A percentile compares a stretch with the other conserved stretches of the same genome.
These are phyloP conservation scores for Parazoanthus darwini DNA, from an alignment of 92 coral and sea anemone genomes.

Conservation along the genomic window DNA sequence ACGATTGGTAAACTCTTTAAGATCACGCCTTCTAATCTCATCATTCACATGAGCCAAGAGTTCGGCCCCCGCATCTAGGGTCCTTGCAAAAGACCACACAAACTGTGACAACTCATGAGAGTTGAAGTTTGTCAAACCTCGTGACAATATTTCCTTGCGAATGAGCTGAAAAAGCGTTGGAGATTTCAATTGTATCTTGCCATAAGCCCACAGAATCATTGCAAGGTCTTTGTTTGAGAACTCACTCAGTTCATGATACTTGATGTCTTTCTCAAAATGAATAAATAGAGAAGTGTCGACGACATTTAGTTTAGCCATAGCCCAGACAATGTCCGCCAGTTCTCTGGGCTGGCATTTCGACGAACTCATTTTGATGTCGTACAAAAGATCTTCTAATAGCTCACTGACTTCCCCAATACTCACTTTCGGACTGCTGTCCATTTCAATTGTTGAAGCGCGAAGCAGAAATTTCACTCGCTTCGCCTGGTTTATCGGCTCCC, in stretches of 20 bases:
- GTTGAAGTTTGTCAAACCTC: slow-evolving; percentile 59
- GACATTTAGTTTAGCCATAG: slow-evolving; percentile 57
- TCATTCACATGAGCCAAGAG: slow-evolving; percentile 65
- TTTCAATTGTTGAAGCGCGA: slow-evolving; percentile 33
- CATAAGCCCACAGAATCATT: slow-evolving; percentile 83
- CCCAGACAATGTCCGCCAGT: slow-evolving; percentile 70
- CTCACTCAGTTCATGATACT: slow-evolving; percentile 32
- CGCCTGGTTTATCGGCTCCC: slow-evolving; percentile 16
- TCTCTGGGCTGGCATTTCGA: slow-evolving; percentile 53
- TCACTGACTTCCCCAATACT: background rate
- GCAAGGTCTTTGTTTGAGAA: slow-evolving; percentile 78
- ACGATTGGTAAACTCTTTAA: slow-evolving; percentile 59
- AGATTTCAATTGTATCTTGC: slow-evolving; percentile 54
- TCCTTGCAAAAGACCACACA: slow-evolving; percentile 86
- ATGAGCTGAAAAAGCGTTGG: slow-evolving; percentile 53
- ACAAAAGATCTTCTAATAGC: slow-evolving; percentile 43
- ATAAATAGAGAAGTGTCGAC: slow-evolving; percentile 43
- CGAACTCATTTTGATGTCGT: slow-evolving; percentile 45
- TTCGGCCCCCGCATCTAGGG: slow-evolving; percentile 62
- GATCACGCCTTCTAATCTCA: slow-evolving; percentile 61
- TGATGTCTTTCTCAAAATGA: slow-evolving; percentile 65
- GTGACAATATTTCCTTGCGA: slow-evolving; percentile 60
- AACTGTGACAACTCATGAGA: slow-evolving; percentile 71
- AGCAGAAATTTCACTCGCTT: slow-evolving; percentile 37
- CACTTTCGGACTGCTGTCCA: slow-evolving; percentile 15